Conservation (phyloP, 2,113 vertebrate genomes). For the Tachysurus vachellii region DNA sequence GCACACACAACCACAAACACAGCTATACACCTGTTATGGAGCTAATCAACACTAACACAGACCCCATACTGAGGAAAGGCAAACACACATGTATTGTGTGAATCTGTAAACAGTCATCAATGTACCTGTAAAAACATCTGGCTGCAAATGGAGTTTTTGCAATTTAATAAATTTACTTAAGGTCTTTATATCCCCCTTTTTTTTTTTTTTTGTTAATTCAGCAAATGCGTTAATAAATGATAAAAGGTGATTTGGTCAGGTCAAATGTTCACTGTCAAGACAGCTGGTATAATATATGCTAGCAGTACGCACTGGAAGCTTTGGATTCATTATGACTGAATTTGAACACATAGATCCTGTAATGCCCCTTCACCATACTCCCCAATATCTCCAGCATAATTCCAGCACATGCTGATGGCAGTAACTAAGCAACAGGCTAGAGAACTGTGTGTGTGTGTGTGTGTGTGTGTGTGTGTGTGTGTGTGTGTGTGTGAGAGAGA, state of each 20-base stretch:
- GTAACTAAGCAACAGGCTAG: constrained; percentile 55
- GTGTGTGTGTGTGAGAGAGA: constrained; percentile 35
- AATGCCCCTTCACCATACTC: constrained; percentile 34
- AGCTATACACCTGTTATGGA: not conserved
- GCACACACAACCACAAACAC: not conserved
- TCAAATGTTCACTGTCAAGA: not conserved
- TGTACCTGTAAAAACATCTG: not conserved
- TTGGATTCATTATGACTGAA: constrained; percentile 13
- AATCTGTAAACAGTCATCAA: not conserved
- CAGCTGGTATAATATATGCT: not conserved
- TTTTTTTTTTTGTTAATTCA: not conserved
- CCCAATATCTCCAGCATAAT: constrained; percentile 30
- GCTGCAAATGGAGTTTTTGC: not conserved
- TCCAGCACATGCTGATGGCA: constrained; percentile 49
- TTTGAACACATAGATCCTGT: constrained; percentile 18
- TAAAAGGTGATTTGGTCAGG: not conserved
- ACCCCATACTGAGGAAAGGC: not conserved
- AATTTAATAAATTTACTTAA: not conserved
- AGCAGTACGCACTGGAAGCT: not conserved
- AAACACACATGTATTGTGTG: not conserved
- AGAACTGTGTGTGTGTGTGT: constrained; percentile 38
- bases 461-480: constrained; percentile 44
- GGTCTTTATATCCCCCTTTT: not conserved
- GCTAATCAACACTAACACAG: not conserved
- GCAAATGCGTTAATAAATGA: not conserved